Base-by-base conservation (phyloP, 1,140 invertebrate genomes). In the Mya arenaria region DNA sequence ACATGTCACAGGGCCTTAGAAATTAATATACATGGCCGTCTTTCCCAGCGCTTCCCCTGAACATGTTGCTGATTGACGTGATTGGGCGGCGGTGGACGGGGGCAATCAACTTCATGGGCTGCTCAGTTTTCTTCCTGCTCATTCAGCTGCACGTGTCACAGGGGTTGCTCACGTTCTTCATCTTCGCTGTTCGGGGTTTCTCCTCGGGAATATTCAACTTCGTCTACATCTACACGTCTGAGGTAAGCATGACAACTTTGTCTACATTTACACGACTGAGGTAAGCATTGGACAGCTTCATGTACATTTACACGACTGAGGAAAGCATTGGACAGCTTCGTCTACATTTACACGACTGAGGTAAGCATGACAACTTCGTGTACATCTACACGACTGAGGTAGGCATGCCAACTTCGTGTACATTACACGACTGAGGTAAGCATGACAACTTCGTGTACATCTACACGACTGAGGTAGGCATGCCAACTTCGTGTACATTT, bases 221-320 rank as follows among this genome's bases (percentile, higher is more conserved):
- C 15, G 97, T 97, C 0, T 99, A 99, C 90, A 97, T 99, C 17
- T 99, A 99, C 88, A 98, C 98, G 15, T 97, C 97, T 30, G 97
- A 98, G 94, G 96, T 98, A 58, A 81, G 83, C 41, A 19, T 48
- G 41, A 13, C 90, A 97, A 98, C 94, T 97, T 97, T 17, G 96
- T 97, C 0, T 99, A 99, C 90, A 97, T 99, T 19, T 99, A 48
- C 41, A 48, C 41, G 10, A 10, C 10, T 19, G 41, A 48, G 19
- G 41, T 48, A 19, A 48, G 41, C 41, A 48, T 48, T 10, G 41
- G 10, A 48, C 90, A 97, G 98, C 94, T 97, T 97, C 15, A 96
- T 97, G 0, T 99, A 99, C 90, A 97, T 99, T 17, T 99, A 99
- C 88, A 98, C 98, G 17, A 97, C 97, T 30, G 97, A 98, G 94